phyloP scores from a whole-genome alignment of 2,797 vertebrate genomes.

The Etheostoma nigrum region DNA sequence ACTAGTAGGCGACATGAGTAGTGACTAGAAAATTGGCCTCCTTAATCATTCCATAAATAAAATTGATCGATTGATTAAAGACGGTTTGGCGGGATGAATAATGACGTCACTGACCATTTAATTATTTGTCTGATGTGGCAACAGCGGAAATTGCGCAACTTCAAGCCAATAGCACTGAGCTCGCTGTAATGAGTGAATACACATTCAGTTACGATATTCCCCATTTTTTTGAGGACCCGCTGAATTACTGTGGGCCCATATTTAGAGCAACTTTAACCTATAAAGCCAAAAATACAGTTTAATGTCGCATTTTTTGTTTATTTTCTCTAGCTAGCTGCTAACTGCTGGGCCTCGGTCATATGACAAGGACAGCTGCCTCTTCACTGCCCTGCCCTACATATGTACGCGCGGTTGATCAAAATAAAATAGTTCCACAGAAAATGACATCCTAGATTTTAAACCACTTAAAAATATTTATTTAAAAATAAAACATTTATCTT shows the following conservation, averaged over 20 bases:
- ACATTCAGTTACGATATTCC: not conserved
- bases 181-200: not conserved
- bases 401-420: constrained; percentile 65
- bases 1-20: not conserved
- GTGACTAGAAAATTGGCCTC: rapidly evolving
- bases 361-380: constrained; percentile 80
- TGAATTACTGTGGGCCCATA: rapidly evolving
- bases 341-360: constrained; percentile 79
- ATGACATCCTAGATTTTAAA: rapidly evolving
- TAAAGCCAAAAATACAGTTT: rapidly evolving
- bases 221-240: not conserved
- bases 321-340: not conserved
- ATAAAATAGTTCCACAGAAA: constrained; percentile 72
- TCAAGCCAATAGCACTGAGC: not conserved
- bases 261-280: rapidly evolving
- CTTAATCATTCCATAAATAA: not conserved
- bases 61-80: too few species aligned
- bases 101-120: not conserved
- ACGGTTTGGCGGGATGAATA: too few species aligned
- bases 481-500: rapidly evolving
- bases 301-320: not conserved
- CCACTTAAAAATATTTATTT: rapidly evolving
- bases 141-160: not conserved
- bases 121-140: not conserved
- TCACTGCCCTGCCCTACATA: constrained; percentile 51